Conservation (phyloP, 2,888 invertebrate species). For the Mycogona germanica region DNA sequence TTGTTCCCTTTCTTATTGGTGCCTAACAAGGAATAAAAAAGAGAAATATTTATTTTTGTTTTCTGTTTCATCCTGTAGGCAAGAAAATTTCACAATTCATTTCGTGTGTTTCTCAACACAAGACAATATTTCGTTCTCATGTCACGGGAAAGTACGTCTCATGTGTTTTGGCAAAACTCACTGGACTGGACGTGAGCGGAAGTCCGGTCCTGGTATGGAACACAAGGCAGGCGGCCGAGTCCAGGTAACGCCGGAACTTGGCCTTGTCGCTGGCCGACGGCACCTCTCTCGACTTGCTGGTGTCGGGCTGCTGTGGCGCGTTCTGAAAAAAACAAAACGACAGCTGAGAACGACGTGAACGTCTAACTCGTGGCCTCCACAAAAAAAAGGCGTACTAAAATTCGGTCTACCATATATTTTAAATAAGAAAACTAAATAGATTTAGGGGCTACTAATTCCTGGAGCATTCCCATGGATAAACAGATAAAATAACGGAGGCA, state of each 20-base stretch:
- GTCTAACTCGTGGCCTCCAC: too few species aligned
- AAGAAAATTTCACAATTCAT: background rate
- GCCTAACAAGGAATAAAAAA: conserved; percentile 35
- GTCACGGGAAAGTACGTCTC: background rate
- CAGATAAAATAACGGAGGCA: too few species aligned
- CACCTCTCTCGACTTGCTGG: too few species aligned
- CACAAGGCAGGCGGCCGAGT: conserved; percentile 67
- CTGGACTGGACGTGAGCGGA: conserved; percentile 74
- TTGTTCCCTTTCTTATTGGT: conserved; percentile 59
- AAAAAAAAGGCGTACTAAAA: too few species aligned
- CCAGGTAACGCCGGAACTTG: conserved; percentile 57
- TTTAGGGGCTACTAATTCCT: too few species aligned
- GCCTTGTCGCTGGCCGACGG: conserved; percentile 59
- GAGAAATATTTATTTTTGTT: too few species aligned
- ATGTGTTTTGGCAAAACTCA: conserved; percentile 26
- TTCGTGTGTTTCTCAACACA: conserved; percentile 3
- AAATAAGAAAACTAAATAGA: too few species aligned
- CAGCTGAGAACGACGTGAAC: too few species aligned
- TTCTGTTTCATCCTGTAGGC: too few species aligned
- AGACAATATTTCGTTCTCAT: background rate
- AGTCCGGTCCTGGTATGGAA: conserved; percentile 69
- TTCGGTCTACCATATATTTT: too few species aligned
- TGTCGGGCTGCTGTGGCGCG: conserved; percentile 6
- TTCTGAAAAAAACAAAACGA: too few species aligned
- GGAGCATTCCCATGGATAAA: too few species aligned